A percentile compares a stretch with the other conserved stretches of the same genome.
Evolutionary conservation across 2,888 invertebrate genomes (phyloP).

Genomic region (Nomada lathburiana): DNA sequence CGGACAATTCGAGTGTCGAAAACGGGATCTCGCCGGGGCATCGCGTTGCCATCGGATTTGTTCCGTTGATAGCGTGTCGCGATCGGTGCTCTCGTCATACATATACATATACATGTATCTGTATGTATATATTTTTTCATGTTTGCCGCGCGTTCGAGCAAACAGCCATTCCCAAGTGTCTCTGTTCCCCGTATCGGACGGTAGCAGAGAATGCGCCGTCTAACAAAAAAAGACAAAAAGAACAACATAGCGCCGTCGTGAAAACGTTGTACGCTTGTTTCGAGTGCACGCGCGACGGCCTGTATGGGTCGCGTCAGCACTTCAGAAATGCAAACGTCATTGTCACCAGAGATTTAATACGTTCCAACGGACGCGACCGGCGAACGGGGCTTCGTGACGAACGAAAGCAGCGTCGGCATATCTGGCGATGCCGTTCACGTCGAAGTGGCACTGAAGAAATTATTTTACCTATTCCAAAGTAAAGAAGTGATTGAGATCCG

Average conservation of each 20-base stretch:
- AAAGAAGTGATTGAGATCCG: no score
- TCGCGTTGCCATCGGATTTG: constrained; percentile 24
- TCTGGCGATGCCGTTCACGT: neutral
- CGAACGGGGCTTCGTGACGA: constrained; percentile 18
- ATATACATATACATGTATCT: neutral
- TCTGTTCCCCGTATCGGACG: constrained; percentile 43
- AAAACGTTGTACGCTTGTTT: constrained; percentile 47
- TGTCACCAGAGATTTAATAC: constrained; percentile 58
- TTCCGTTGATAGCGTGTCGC: constrained; percentile 19
- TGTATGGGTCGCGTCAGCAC: constrained; percentile 54
- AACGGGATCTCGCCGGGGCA: neutral
- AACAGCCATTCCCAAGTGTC: constrained; percentile 47
- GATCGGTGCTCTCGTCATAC: constrained; percentile 22
- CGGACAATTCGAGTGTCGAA: constrained; percentile 1
- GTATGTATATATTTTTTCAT: constrained; percentile 24
- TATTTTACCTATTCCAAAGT: neutral
- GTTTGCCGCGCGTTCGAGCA: constrained; percentile 28
- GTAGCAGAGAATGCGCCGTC: constrained; percentile 21
- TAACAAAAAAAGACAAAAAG: neutral
- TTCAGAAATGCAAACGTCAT: constrained; percentile 62
- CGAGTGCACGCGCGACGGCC: constrained; percentile 39
- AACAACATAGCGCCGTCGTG: constrained; percentile 38
- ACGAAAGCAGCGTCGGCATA: constrained; percentile 2
- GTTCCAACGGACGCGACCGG: constrained; percentile 25
- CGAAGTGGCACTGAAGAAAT: neutral